Evolutionary conservation across 2,113 vertebrate species (phyloP).

Genomic region (Illadopsis cleaveri): DNA sequence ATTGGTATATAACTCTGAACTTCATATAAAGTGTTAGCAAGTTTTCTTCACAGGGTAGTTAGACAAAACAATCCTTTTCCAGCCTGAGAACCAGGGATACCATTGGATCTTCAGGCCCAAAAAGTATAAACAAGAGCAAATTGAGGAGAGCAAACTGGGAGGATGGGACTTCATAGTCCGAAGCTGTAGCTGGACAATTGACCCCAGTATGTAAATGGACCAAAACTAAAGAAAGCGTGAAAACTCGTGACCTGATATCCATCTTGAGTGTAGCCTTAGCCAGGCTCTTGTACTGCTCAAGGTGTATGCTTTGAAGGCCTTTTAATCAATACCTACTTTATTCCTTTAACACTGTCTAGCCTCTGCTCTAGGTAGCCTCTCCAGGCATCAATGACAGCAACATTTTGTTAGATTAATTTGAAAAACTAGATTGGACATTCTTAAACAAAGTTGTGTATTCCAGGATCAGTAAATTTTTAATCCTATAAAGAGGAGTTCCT

Average conservation of each 20-base stretch:
- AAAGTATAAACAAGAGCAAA: background rate
- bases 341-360: background rate
- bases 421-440: background rate
- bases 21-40: background rate
- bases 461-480: background rate
- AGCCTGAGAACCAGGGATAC: background rate
- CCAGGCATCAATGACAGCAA: background rate
- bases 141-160: background rate
- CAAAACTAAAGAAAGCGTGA: background rate
- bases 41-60: background rate
- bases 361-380: background rate
- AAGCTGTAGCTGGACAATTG: background rate
- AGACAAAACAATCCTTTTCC: background rate
- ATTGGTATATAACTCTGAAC: background rate
- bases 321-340: background rate
- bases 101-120: background rate
- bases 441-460: background rate
- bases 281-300: background rate
- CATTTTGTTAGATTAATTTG: background rate
- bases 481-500: background rate
- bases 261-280: background rate
- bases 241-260: fast-evolving
- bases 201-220: background rate
- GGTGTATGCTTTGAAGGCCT: background rate
- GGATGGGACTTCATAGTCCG: background rate